Conservation (phyloP, 2,888 invertebrate species). For the Teleogryllus oceanicus region DNA sequence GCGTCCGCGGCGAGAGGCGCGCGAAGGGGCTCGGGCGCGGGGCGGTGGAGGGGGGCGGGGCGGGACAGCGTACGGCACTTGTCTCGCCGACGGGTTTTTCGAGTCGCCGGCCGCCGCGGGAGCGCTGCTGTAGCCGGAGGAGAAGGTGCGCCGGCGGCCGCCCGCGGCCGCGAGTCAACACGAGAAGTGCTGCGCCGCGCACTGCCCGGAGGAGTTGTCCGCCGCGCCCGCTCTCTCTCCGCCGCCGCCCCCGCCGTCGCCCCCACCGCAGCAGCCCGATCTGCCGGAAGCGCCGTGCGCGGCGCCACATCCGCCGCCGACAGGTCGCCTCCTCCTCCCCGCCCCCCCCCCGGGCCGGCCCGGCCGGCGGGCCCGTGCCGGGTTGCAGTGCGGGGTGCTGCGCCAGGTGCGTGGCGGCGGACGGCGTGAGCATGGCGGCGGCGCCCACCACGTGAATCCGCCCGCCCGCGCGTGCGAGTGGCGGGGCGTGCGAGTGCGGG, state of each 20-base stretch:
- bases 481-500: not conserved
- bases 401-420: too few species aligned
- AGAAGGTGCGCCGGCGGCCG: not conserved
- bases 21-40: not conserved
- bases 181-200: not conserved
- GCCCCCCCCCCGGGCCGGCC: too few species aligned
- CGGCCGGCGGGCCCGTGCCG: too few species aligned
- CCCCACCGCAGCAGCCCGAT: not conserved
- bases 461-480: not conserved
- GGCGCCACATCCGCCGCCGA: too few species aligned
- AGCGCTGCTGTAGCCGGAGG: not conserved
- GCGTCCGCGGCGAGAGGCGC: not conserved
- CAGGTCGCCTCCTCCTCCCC: too few species aligned
- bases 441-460: too few species aligned
- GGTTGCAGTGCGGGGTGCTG: too few species aligned
- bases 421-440: too few species aligned
- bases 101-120: slow-evolving; percentile 1
- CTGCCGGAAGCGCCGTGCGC: too few species aligned
- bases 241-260: not conserved
- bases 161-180: not conserved
- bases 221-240: not conserved
- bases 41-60: not conserved
- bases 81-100: slow-evolving; percentile 18
- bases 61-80: not conserved
- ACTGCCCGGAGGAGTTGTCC: not conserved